Evolutionary conservation across 2,888 invertebrate species (phyloP).

Genomic region (Sussaba pulchella): DNA sequence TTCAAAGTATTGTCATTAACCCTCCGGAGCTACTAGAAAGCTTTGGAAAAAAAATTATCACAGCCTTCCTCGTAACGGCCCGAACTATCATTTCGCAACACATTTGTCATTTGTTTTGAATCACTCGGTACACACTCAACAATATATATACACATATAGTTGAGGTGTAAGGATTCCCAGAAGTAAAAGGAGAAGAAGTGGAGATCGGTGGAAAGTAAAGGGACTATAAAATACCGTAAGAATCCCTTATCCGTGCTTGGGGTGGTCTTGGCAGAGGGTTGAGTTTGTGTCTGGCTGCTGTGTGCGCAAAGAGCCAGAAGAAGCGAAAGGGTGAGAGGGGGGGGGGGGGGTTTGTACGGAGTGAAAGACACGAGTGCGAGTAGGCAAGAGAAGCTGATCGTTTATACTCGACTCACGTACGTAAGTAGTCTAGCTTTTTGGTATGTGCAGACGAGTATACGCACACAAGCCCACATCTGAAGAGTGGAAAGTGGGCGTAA

Average conservation of each 20-base stretch:
- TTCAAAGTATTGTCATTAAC: background rate
- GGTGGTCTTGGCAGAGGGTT: slow-evolving; percentile 48
- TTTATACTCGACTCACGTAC: slow-evolving; percentile 66
- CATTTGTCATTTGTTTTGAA: background rate
- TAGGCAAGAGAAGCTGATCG: slow-evolving; percentile 56
- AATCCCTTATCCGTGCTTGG: slow-evolving; percentile 66
- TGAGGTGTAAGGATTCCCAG: slow-evolving; percentile 16
- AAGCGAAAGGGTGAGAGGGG: slow-evolving; percentile 31
- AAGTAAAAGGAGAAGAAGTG: slow-evolving; percentile 45
- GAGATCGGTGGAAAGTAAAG: slow-evolving; percentile 62
- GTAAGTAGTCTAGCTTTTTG: slow-evolving; percentile 65
- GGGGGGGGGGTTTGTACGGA: background rate
- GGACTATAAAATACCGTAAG: slow-evolving; percentile 67
- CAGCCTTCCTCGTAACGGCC: background rate
- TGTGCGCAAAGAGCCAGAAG: slow-evolving; percentile 37
- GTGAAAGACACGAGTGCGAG: slow-evolving; percentile 23
- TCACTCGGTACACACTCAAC: slow-evolving; percentile 3
- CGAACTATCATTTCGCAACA: background rate
- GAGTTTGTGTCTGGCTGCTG: slow-evolving; percentile 52
- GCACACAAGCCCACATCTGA: slow-evolving; percentile 11
- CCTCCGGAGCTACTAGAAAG: background rate
- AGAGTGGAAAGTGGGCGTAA: slow-evolving; percentile 43
- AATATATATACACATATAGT: slow-evolving; percentile 16
- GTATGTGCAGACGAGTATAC: slow-evolving; percentile 60
- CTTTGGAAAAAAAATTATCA: background rate